These are phyloP conservation scores for Oceanodroma tethys DNA, from an alignment of 2,113 vertebrate species.

Conservation along the genomic window DNA sequence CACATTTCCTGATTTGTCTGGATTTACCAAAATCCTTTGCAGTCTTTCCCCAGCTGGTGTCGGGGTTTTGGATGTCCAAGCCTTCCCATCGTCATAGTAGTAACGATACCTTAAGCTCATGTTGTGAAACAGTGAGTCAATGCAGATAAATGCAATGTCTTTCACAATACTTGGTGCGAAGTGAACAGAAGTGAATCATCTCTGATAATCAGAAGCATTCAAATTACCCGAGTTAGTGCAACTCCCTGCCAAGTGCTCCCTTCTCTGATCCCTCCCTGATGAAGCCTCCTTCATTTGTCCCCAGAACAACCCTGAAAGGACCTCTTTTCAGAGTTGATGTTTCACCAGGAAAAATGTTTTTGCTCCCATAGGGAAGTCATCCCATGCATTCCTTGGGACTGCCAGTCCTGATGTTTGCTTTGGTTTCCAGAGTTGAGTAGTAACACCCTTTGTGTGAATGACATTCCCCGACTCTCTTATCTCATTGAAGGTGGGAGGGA, in stretches of 20 bases:
- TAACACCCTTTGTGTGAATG: conserved; percentile 33
- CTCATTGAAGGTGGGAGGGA: conserved; percentile 52
- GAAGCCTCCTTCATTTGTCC: background rate
- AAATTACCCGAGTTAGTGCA: conserved; percentile 29
- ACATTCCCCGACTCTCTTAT: conserved; percentile 57
- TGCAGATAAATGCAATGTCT: conserved; percentile 46
- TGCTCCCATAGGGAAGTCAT: background rate
- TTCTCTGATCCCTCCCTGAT: background rate
- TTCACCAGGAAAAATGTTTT: background rate
- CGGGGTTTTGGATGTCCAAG: background rate
- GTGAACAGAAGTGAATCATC: conserved; percentile 62
- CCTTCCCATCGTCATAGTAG: background rate
- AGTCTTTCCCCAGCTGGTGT: background rate
- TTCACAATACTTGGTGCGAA: conserved; percentile 47
- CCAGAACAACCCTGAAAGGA: background rate
- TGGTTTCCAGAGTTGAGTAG: conserved; percentile 12
- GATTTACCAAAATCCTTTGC: background rate
- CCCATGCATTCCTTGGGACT: background rate
- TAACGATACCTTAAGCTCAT: background rate
- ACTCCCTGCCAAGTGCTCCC: conserved; percentile 14
- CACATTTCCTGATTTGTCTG: background rate
- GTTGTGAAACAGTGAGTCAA: conserved; percentile 56
- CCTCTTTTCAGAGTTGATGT: background rate
- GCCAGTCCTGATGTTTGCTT: background rate
- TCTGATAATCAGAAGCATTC: conserved; percentile 55